A percentile compares a stretch with the other conserved stretches of the same genome.
Conservation (phyloP, 23 tunicate species). For the Botrylloides violaceus region DNA sequence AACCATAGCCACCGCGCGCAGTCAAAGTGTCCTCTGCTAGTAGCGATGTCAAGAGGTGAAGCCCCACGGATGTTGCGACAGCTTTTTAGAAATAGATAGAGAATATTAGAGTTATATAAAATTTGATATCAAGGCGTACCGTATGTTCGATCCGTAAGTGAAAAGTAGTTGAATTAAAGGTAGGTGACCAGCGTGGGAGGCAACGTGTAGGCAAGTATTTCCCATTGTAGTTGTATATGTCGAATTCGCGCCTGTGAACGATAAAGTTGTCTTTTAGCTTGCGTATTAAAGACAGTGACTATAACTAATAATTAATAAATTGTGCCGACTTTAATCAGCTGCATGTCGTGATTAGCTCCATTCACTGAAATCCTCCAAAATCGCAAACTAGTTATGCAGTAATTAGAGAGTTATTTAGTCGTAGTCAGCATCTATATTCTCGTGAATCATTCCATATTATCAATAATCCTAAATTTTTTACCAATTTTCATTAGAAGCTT, state of each 20-base stretch:
- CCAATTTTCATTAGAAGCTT: conserved; percentile 39
- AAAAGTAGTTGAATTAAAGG: conserved; percentile 51
- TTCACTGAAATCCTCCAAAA: too few species aligned
- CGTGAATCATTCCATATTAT: too few species aligned
- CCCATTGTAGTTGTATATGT: conserved; percentile 49
- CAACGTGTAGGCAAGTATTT: conserved; percentile 38
- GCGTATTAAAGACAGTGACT: too few species aligned
- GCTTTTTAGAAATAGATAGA: conserved; percentile 20
- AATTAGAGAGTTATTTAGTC: too few species aligned
- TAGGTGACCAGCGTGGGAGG: conserved; percentile 44
- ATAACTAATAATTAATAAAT: too few species aligned
- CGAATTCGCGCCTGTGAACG: conserved; percentile 21
- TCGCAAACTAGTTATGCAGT: too few species aligned
- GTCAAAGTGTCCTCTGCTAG: conserved; percentile 36
- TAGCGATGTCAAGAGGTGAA: conserved; percentile 57
- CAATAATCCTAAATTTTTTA: conserved; percentile 9
- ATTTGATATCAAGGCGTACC: conserved; percentile 18
- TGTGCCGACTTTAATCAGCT: too few species aligned
- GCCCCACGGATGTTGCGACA: conserved; percentile 35
- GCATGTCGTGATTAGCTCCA: too few species aligned
- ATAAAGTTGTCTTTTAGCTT: too few species aligned
- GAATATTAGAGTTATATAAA: background rate
- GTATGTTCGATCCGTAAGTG: conserved; percentile 43
- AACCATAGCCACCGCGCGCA: conserved; percentile 89
- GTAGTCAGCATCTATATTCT: too few species aligned